phyloP scores from a whole-genome alignment of 2,888 invertebrate species.

The Pocota personata region DNA sequence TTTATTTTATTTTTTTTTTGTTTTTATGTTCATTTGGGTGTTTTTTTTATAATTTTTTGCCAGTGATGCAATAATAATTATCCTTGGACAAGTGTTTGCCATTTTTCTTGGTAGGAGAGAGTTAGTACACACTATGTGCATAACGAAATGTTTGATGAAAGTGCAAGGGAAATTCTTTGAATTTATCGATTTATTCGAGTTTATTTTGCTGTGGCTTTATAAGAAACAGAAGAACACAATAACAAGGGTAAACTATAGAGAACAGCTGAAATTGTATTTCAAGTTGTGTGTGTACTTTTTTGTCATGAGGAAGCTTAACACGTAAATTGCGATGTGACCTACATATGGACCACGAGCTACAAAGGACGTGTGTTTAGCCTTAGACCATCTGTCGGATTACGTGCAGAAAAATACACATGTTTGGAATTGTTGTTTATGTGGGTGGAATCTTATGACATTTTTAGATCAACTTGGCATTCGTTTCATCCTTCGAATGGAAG shows the following conservation, averaged over 20 bases:
- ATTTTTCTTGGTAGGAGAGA: neutral
- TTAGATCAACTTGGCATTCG: neutral
- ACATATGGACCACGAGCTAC: constrained; percentile 7
- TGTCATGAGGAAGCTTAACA: neutral
- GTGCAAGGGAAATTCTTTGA: constrained; percentile 42
- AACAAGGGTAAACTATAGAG: neutral
- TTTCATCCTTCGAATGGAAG: neutral
- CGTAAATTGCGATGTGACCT: constrained; percentile 13
- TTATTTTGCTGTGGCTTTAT: neutral
- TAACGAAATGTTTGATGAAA: neutral
- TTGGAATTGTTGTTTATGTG: neutral
- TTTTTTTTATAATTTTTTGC: constrained; percentile 18
- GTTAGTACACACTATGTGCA: neutral
- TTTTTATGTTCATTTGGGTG: neutral
- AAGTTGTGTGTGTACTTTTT: neutral
- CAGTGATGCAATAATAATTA: constrained; percentile 32
- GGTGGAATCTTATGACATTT: neutral
- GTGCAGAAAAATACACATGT: neutral
- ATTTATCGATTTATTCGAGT: constrained; percentile 18
- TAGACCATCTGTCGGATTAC: neutral
- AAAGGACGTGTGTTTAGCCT: neutral
- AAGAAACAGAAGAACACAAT: neutral
- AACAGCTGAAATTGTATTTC: neutral
- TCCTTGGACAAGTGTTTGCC: constrained; percentile 45
- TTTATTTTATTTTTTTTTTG: neutral